Conservation (phyloP, 2,113 vertebrate species). For the Calypte anna region DNA sequence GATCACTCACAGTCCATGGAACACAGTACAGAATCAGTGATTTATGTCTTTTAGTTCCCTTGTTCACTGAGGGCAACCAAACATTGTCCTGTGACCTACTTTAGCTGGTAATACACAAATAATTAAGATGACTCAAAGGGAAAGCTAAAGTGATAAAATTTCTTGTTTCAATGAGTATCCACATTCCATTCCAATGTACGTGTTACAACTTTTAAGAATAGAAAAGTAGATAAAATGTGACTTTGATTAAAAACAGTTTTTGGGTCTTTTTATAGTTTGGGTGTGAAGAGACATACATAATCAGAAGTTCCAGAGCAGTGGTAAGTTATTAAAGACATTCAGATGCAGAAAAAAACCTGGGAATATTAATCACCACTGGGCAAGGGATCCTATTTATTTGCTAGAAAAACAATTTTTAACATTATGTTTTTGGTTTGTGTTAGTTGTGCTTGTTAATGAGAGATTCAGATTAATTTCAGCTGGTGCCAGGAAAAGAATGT, state of each 20-base stretch:
- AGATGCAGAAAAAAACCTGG: not conserved
- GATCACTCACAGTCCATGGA: not conserved
- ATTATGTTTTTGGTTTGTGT: conserved; percentile 37
- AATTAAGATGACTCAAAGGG: not conserved
- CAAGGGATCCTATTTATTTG: conserved; percentile 7
- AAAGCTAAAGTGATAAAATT: conserved; percentile 10
- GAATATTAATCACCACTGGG: not conserved
- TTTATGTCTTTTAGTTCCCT: not conserved
- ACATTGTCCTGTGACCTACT: not conserved
- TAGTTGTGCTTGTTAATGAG: conserved; percentile 57
- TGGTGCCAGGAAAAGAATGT: conserved; percentile 39
- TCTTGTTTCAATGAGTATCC: conserved; percentile 52
- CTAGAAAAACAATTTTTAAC: conserved; percentile 40
- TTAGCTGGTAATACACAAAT: not conserved
- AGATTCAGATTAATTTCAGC: conserved; percentile 64
- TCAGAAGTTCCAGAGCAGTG: not conserved
- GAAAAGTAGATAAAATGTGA: conserved; percentile 43
- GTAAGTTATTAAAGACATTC: not conserved
- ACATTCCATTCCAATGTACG: not conserved
- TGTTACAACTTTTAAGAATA: conserved; percentile 24
- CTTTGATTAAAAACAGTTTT: conserved; percentile 35
- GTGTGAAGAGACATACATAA: conserved; percentile 35
- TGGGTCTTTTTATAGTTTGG: not conserved
- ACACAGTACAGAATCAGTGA: not conserved
- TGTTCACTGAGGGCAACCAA: not conserved